Conservation (phyloP, 2,113 vertebrate species). For the Nannobrachium achirus region DNA sequence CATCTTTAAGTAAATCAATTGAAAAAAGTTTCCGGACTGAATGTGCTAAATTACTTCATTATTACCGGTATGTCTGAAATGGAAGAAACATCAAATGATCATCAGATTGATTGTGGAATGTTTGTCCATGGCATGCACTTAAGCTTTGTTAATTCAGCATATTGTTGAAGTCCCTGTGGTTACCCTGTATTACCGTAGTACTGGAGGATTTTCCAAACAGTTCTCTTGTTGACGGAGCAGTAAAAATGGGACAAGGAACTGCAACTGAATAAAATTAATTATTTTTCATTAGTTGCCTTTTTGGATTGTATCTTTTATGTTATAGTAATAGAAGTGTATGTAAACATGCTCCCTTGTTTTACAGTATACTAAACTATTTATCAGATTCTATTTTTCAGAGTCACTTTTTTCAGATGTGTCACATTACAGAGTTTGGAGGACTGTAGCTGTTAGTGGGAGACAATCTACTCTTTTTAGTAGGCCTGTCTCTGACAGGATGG, state of each 20-base stretch:
- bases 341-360: neutral
- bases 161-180: neutral
- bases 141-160: neutral
- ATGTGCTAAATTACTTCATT: neutral
- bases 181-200: neutral
- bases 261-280: neutral
- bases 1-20: no score
- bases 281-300: neutral
- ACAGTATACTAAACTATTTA: neutral
- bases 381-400: conserved; percentile 11
- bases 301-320: conserved; percentile 37
- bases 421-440: neutral
- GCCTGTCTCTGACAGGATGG: neutral
- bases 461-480: neutral
- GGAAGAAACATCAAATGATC: neutral
- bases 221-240: neutral
- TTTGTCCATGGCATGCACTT: no score
- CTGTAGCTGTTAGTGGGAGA: neutral
- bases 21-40: no score
- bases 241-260: neutral
- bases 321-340: neutral
- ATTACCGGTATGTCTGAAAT: neutral
- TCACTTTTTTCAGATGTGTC: no score
- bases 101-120: no score
- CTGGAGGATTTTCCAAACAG: neutral